Conservation (phyloP, 1,140 invertebrate species). For the Episyrphus balteatus region DNA sequence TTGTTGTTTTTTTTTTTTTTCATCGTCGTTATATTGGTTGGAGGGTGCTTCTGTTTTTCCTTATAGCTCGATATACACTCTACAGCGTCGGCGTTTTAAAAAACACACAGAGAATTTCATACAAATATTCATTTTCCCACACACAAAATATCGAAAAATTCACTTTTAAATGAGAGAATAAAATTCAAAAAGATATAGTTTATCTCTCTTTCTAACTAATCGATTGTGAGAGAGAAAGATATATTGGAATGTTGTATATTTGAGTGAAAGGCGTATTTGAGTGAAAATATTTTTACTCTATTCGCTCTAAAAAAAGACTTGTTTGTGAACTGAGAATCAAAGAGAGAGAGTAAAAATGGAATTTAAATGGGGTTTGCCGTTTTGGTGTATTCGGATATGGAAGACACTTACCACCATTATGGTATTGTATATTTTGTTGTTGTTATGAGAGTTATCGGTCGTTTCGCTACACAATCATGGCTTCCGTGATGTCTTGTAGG, state of each 20-base stretch:
- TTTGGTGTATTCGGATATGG: too few relatives aligned
- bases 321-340: too few relatives aligned
- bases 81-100: not conserved
- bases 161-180: not conserved
- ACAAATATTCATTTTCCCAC: not conserved
- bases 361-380: too few relatives aligned
- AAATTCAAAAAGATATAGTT: not conserved
- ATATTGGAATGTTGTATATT: too few relatives aligned
- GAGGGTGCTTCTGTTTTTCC: not conserved
- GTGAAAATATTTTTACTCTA: too few relatives aligned
- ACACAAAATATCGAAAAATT: not conserved
- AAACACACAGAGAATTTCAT: not conserved
- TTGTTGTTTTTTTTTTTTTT: too few relatives aligned
- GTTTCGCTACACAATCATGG: constrained; percentile 29
- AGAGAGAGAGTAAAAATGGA: too few relatives aligned
- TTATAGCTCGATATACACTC: too few relatives aligned
- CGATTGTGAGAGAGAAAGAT: not conserved
- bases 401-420: too few relatives aligned
- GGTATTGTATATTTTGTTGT: constrained; percentile 7
- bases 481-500: constrained; percentile 26
- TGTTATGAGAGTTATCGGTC: constrained; percentile 33
- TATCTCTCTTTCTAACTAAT: not conserved
- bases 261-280: too few relatives aligned
- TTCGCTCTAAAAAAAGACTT: too few relatives aligned
- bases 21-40: not conserved